Base-by-base conservation (phyloP, 2,797 vertebrate species). In the Serranus cabrilla region DNA sequence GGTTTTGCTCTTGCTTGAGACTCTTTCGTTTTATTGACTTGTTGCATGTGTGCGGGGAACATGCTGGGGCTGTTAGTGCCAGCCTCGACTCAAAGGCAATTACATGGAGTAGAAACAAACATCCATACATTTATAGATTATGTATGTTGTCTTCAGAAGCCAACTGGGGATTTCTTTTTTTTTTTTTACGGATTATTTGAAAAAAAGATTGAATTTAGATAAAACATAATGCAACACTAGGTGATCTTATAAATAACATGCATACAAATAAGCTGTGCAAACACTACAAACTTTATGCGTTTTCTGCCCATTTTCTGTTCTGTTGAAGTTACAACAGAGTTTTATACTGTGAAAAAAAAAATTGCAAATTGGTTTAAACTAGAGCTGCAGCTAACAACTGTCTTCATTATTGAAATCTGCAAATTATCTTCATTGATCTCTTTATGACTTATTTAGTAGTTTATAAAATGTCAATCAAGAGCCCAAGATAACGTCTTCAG, bases 1-100 rank as follows among this genome's bases (percentile, higher is more conserved):
- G 34, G 7, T 43, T 80, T 51, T 66, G 49, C 39, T 43, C 49
- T 73, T 62, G 46, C 37, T 69, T 56, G 31, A 40, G 40, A 75
- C 23, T 62, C 39, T 72, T 27, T 62, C 2, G 18, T 82, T 66
- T 76, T 40, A 68, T 39, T 56, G 58, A 76, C 57, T 54, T 70
- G 47, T 58, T 75, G 54, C 34, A 20, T 37, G 37, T 47, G 40
- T 45, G 60, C 23, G 5, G 39, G n/a, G 31, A 66, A 8, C 68
- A 51, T 42, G 66, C 21, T 54, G 62, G 13, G 60, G 45, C 27
- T 50, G 64, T 34, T 40, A 10, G 31, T 63, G 71, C 9, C 42
- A 67, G 31, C 7, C 31, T 71, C 1, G 5, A 59, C 69, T 83
- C 11, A 55, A 49, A 27, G 21, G 25, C 16, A 63, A 17, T 74